phyloP scores from a whole-genome alignment of 2,888 invertebrate species.

The Harpalus rubripes region DNA sequence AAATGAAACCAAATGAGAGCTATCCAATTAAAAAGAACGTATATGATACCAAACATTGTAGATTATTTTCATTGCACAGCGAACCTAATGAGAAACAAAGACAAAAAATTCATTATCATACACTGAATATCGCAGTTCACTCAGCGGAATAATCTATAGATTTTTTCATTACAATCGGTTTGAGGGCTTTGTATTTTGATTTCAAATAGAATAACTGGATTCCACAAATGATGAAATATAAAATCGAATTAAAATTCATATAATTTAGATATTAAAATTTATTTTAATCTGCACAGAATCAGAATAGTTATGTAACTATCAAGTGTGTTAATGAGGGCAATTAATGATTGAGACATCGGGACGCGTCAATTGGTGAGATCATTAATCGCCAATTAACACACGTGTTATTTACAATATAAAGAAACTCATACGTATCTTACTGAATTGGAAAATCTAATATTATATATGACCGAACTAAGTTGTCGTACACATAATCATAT shows the following conservation, averaged over 20 bases:
- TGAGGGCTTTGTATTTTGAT: conserved; percentile 1
- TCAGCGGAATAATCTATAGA: conserved; percentile 17
- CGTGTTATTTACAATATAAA: no score
- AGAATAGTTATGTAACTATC: no score
- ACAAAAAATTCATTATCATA: conserved; percentile 16
- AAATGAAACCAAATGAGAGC: conserved; percentile 1
- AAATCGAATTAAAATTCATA: neutral
- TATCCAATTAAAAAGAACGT: conserved; percentile 3
- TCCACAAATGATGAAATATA: neutral
- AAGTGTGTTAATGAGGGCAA: no score
- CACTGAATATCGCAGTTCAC: neutral
- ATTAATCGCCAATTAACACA: no score
- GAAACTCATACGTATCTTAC: no score
- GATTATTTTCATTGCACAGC: conserved; percentile 25
- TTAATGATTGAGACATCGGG: no score
- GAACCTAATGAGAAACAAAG: conserved; percentile 11
- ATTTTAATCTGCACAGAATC: neutral
- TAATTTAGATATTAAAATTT: neutral
- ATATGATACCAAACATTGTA: neutral
- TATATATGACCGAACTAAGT: no score
- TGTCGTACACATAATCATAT: no score
- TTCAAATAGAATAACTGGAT: neutral
- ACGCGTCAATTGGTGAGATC: no score
- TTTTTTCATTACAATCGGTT: conserved; percentile 27
- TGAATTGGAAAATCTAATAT: no score